These are phyloP conservation scores for Falco rusticolus DNA, from an alignment of 2,797 vertebrate species.

Conservation along the genomic window DNA sequence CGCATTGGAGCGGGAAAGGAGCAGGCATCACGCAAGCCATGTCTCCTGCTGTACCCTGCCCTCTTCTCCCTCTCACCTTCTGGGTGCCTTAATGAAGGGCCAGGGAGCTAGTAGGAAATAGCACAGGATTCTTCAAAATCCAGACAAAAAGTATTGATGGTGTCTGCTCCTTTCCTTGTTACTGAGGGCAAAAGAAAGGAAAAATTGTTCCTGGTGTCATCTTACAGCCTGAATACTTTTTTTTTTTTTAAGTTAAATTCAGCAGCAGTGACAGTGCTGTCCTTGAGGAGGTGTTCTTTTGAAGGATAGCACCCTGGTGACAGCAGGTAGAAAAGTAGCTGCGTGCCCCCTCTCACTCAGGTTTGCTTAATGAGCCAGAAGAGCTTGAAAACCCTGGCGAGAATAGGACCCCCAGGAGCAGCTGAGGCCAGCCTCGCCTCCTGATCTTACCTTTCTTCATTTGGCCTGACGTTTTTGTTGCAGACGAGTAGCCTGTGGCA, in stretches of 20 bases:
- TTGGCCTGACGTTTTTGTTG: conserved; percentile 54
- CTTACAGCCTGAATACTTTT: background rate
- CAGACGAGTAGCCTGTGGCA: conserved; percentile 16
- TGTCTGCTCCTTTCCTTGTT: background rate
- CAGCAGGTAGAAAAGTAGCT: conserved; percentile 52
- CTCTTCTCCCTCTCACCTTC: background rate
- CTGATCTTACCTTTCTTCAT: conserved; percentile 64
- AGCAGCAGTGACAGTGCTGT: conserved; percentile 51
- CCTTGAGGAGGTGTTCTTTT: conserved; percentile 68
- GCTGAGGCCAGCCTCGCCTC: background rate
- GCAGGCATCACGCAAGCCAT: background rate
- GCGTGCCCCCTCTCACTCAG: conserved; percentile 19
- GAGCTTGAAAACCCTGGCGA: conserved; percentile 36
- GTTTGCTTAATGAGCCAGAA: conserved; percentile 74
- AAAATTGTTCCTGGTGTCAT: background rate
- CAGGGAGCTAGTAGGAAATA: background rate
- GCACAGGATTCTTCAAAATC: background rate
- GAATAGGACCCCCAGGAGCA: conserved; percentile 68
- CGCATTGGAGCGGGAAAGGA: background rate
- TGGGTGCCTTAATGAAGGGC: background rate
- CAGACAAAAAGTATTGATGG: background rate
- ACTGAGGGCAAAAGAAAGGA: background rate
- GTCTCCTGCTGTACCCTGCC: background rate
- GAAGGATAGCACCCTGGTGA: conserved; percentile 69
- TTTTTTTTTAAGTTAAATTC: conserved; percentile 21